phyloP scores from a whole-genome alignment of 1,140 invertebrate genomes.

The Pseudomyrmex flavicornis region DNA sequence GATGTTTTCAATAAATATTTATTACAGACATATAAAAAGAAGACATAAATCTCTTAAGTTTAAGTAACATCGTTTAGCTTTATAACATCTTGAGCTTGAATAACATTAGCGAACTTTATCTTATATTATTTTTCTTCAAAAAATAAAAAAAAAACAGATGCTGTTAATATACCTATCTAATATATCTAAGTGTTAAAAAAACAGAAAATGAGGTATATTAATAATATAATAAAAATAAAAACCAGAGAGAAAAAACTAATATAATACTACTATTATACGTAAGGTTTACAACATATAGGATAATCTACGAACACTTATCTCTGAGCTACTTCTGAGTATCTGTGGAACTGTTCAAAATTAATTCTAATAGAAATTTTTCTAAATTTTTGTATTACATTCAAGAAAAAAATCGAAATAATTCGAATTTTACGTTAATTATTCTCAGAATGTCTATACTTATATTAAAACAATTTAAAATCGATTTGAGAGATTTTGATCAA shows the following conservation, averaged over 20 bases:
- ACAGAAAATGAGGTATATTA: not conserved
- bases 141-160: not conserved
- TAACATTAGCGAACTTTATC: not conserved
- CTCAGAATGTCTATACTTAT: no score
- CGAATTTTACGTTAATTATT: no score
- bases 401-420: no score
- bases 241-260: not conserved
- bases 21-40: slow-evolving; percentile 59
- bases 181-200: no score
- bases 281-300: not conserved
- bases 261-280: not conserved
- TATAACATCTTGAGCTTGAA: slow-evolving; percentile 6
- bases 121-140: not conserved
- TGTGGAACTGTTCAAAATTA: no score
- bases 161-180: not conserved
- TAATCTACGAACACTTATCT: not conserved
- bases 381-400: no score
- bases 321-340: no score
- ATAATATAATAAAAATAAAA: slow-evolving; percentile 12
- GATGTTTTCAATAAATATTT: slow-evolving; percentile 54
- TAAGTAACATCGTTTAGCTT: no score
- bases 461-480: no score
- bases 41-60: slow-evolving; percentile 25
- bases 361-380: no score
- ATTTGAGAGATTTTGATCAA: no score